These are phyloP conservation scores for Drosophila quinaria DNA, from an alignment of 2,888 invertebrate species.

Conservation along the genomic window DNA sequence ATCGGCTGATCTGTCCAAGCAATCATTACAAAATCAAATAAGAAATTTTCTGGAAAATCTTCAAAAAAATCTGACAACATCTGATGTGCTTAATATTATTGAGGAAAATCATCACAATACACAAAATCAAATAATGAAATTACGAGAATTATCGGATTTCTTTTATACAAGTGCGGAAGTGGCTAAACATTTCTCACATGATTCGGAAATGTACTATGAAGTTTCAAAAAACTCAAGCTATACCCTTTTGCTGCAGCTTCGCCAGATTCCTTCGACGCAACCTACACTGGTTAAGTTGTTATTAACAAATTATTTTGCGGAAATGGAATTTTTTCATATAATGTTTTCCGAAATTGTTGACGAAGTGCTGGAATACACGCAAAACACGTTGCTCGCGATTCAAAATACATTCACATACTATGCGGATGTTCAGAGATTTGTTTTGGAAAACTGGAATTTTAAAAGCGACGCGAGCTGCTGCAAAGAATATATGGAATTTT, in stretches of 20 bases:
- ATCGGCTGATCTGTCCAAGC: slow-evolving; percentile 68
- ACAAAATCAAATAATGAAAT: slow-evolving; percentile 44
- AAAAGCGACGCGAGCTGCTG: slow-evolving; percentile 67
- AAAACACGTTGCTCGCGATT: slow-evolving; percentile 65
- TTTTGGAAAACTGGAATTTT: slow-evolving; percentile 64
- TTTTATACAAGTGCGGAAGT: slow-evolving; percentile 63
- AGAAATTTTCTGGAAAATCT: slow-evolving; percentile 74
- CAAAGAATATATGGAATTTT: slow-evolving; percentile 75
- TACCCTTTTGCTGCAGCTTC: slow-evolving; percentile 71
- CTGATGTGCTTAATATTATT: slow-evolving; percentile 55
- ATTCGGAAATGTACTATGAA: slow-evolving; percentile 68
- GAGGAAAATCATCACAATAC: slow-evolving; percentile 39
- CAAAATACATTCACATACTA: slow-evolving; percentile 68
- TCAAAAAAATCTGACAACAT: slow-evolving; percentile 77
- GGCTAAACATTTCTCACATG: slow-evolving; percentile 62
- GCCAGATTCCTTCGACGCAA: slow-evolving; percentile 74
- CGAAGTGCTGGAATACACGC: slow-evolving; percentile 77
- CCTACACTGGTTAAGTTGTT: slow-evolving; percentile 67
- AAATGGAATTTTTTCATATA: slow-evolving; percentile 83
- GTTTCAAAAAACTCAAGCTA: slow-evolving; percentile 77
- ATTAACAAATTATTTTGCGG: slow-evolving; percentile 80
- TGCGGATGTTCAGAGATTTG: slow-evolving; percentile 71
- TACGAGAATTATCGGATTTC: slow-evolving; percentile 66
- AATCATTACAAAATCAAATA: slow-evolving; percentile 67
- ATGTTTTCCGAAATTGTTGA: slow-evolving; percentile 79